A percentile compares a stretch with the other conserved stretches of the same genome.
These are phyloP conservation scores for Coptodon rendalli DNA, from an alignment of 2,113 vertebrate genomes.

Conservation along the genomic window DNA sequence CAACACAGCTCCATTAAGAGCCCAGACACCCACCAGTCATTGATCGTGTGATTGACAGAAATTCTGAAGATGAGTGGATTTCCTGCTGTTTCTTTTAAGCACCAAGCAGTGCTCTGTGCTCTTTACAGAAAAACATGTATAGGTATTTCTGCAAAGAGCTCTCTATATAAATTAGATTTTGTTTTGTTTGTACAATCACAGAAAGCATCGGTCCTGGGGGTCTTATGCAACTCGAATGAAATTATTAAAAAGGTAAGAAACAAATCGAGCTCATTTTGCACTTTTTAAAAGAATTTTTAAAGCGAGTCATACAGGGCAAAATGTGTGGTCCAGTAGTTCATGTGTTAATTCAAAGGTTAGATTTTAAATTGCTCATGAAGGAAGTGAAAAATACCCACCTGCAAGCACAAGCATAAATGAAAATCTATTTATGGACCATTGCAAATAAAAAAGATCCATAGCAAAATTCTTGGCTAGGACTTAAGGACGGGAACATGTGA, in stretches of 20 bases:
- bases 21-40: conserved; percentile 25
- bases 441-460: not conserved
- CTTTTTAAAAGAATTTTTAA: not conserved
- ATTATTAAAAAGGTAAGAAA: not conserved
- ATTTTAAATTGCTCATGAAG: not conserved
- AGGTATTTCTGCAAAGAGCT: not conserved
- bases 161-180: not conserved
- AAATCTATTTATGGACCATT: not conserved
- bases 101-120: not conserved
- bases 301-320: not conserved
- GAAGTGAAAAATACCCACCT: not conserved
- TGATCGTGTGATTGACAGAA: conserved; percentile 37
- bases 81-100: conserved; percentile 44
- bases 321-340: not conserved
- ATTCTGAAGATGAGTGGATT: conserved; percentile 19
- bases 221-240: not conserved
- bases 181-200: not conserved
- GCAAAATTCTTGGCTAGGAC: not conserved
- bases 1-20: conserved; percentile 46
- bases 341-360: not conserved
- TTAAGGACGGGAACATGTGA: not conserved
- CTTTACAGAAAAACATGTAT: not conserved
- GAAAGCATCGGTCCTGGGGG: not conserved
- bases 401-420: not conserved
- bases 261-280: not conserved